Conservation (phyloP, 2,888 invertebrate genomes). For the Leptogaster cylindrica region DNA sequence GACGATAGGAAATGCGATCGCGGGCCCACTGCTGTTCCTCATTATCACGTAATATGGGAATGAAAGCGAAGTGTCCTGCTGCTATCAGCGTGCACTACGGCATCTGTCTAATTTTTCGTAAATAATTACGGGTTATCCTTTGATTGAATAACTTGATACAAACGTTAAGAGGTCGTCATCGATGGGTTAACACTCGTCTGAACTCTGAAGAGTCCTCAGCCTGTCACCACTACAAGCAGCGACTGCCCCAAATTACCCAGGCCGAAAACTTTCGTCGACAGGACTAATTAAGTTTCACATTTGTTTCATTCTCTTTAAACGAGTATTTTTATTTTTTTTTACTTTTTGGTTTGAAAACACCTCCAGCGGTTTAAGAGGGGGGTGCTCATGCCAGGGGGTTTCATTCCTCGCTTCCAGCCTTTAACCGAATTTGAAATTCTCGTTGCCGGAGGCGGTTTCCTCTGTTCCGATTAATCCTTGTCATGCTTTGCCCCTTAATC, state of each 20-base stretch:
- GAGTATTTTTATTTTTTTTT: constrained; percentile 2
- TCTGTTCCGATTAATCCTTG: constrained; percentile 41
- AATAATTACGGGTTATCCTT: constrained; percentile 48
- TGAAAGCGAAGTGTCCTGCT: constrained; percentile 21
- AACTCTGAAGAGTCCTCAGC: neutral
- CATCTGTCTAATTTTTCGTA: constrained; percentile 50
- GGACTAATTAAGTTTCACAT: constrained; percentile 30
- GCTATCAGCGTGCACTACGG: constrained; percentile 40
- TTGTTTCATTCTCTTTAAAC: constrained; percentile 14
- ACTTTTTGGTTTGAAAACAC: too few relatives aligned
- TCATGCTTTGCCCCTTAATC: constrained; percentile 17
- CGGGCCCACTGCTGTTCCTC: constrained; percentile 1
- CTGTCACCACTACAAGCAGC: neutral
- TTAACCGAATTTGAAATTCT: constrained; percentile 39
- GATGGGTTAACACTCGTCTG: neutral
- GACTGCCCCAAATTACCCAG: neutral
- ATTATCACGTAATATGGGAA: neutral
- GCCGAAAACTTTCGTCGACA: constrained; percentile 4
- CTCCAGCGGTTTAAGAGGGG: neutral
- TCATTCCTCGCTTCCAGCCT: constrained; percentile 3
- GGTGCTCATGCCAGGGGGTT: neutral
- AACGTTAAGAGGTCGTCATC: constrained; percentile 23
- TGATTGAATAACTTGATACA: constrained; percentile 48
- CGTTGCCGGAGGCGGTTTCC: constrained; percentile 39
- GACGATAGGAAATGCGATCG: neutral